Evolutionary conservation across 2,888 invertebrate species (phyloP), one percentile per base, ranked within the genome.

Genomic region (Cataglyphis livida): DNA sequence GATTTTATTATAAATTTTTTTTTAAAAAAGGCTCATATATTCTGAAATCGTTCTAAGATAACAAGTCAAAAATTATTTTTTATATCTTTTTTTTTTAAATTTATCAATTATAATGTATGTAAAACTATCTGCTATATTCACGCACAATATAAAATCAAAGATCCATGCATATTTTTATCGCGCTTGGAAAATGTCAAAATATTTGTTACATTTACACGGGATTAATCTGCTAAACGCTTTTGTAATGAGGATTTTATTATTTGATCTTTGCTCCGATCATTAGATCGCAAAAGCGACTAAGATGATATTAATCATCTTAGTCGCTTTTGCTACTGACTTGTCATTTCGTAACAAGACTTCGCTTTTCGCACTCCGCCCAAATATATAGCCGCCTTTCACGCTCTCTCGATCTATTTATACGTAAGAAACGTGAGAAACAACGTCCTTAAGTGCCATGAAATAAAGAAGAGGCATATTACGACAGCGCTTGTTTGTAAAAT

Each of bases 381-480:
- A 28, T 76, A 5, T 76, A 5, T 54, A 21, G 25, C 51, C 12
- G n/a, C 38, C 76, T 76, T 66, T 76, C 51, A 66, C 51, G n/a
- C 15, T 64, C 21, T 32, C 44, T 74, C 21, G 1, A 0, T 62
- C 44, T 44, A 3, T 32, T 35, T 64, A n/a, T 41, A 61, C 18
- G 28, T 32, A 15, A 76, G 51, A 66, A 54, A 38, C 41, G 76
- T 76, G 68, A 76, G 76, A 76, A 76, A 57, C 4, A 10, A n/a
- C 54, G 38, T 57, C n/a, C 38, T 76, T 41, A 76, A 9, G 5
- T 15, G 0, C 21, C 7, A 76, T 28, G 54, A 66, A 65, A 75
- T 44, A 32, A 32, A 18, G 28, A 35, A 41, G 48, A 75, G 5
- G 6, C 12, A 41, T 15, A 54, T 76, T 28, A 38, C 54, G 38